These are phyloP conservation scores for Eurypyga helias DNA, from an alignment of 2,113 vertebrate genomes.

Conservation along the genomic window DNA sequence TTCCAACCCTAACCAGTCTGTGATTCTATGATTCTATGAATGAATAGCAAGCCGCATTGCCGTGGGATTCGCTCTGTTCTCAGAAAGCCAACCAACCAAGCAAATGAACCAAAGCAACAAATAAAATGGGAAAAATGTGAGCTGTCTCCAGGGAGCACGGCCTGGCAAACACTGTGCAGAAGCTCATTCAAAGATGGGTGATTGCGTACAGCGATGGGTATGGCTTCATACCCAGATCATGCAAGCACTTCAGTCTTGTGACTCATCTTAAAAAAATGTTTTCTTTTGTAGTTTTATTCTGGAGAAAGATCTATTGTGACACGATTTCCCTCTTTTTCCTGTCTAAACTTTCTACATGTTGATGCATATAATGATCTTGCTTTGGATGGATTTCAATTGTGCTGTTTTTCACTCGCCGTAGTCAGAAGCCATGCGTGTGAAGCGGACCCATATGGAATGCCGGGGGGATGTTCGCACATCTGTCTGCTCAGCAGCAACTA, in stretches of 20 bases:
- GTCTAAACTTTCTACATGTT: not conserved
- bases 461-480: constrained; percentile 92
- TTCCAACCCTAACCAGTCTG: no score
- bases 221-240: no score
- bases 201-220: fast-evolving
- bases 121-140: not conserved
- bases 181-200: not conserved
- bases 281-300: not conserved
- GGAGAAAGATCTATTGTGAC: not conserved
- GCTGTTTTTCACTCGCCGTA: constrained; percentile 67
- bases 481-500: constrained; percentile 94
- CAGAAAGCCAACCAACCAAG: not conserved
- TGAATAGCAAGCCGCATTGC: not conserved
- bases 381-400: constrained; percentile 14
- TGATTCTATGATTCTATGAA: no score
- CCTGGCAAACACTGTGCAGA: not conserved
- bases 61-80: not conserved
- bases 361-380: not conserved
- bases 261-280: not conserved
- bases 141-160: not conserved
- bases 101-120: not conserved
- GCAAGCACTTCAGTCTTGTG: not conserved
- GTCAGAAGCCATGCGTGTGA: constrained; percentile 93
- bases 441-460: constrained; percentile 82
- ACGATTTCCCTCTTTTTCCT: not conserved